These are phyloP conservation scores for Megalonaias nervosa DNA, from an alignment of 1,140 invertebrate genomes.

Conservation along the genomic window DNA sequence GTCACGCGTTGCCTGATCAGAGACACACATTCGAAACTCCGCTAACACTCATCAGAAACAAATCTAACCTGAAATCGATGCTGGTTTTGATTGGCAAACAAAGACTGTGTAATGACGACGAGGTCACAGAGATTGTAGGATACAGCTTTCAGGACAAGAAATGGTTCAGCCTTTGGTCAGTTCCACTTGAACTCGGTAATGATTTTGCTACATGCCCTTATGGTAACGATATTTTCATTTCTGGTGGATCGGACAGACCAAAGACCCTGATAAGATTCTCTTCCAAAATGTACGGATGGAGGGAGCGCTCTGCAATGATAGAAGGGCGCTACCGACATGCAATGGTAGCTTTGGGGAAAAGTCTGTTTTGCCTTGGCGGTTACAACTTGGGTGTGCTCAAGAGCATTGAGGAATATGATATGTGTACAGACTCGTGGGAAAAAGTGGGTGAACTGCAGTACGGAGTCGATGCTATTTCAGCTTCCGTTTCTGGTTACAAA, in stretches of 20 bases:
- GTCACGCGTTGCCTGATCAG: constrained; percentile 38
- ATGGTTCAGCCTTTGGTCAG: constrained; percentile 42
- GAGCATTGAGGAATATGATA: constrained; percentile 47
- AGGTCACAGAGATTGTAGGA: constrained; percentile 32
- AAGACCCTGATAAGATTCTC: too few relatives aligned
- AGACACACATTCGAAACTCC: constrained; percentile 28
- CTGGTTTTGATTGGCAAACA: too few relatives aligned
- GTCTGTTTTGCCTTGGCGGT: constrained; percentile 49
- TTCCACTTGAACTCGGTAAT: constrained; percentile 50
- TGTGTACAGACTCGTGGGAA: too few relatives aligned
- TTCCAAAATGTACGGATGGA: constrained; percentile 47
- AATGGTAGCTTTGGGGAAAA: constrained; percentile 41
- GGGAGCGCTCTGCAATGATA: constrained; percentile 41
- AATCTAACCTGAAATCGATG: too few relatives aligned
- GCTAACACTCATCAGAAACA: too few relatives aligned
- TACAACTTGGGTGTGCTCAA: constrained; percentile 36
- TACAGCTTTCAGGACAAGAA: constrained; percentile 27
- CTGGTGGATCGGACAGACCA: constrained; percentile 41
- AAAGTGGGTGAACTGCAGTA: too few relatives aligned
- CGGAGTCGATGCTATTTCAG: constrained; percentile 43
- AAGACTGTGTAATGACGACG: constrained; percentile 23
- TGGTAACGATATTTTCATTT: constrained; percentile 52
- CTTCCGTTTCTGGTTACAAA: constrained; percentile 38
- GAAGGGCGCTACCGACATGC: constrained; percentile 46
- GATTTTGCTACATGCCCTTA: constrained; percentile 48